phyloP scores from a whole-genome alignment of 1,140 invertebrate species.

The Steinernema feltiae region DNA sequence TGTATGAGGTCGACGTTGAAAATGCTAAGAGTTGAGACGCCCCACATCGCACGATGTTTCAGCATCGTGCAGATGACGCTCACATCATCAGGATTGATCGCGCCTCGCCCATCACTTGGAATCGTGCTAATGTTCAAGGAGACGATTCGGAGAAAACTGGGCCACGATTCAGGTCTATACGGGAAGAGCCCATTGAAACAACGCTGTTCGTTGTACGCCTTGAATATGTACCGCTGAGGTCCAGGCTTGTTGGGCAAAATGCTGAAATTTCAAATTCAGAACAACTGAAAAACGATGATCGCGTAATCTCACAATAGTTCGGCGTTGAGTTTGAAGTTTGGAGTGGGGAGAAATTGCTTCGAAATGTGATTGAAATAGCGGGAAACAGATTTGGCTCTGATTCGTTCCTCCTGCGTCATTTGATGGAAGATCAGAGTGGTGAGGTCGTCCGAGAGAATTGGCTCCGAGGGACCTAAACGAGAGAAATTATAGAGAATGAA shows the following conservation, averaged over 20 bases:
- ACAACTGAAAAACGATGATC: no score
- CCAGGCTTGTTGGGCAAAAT: background rate
- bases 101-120: background rate
- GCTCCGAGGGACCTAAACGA: conserved; percentile 9
- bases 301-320: background rate
- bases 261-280: no score
- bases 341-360: background rate
- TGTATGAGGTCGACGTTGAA: conserved; percentile 3
- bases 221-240: background rate
- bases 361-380: conserved; percentile 3
- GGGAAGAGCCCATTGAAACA: background rate
- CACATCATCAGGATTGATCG: background rate
- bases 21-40: background rate
- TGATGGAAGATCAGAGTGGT: background rate
- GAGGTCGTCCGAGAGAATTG: background rate
- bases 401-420: background rate
- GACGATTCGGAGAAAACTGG: conserved; percentile 1
- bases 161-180: background rate
- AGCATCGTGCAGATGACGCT: background rate
- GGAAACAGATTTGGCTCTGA: background rate
- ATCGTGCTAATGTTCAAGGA: background rate
- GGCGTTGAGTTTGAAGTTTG: background rate
- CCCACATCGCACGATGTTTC: background rate
- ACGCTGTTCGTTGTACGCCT: conserved; percentile 9
- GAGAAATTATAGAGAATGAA: no score